Conservation (phyloP, 1,140 invertebrate genomes). For the Listronotus oregonensis region DNA sequence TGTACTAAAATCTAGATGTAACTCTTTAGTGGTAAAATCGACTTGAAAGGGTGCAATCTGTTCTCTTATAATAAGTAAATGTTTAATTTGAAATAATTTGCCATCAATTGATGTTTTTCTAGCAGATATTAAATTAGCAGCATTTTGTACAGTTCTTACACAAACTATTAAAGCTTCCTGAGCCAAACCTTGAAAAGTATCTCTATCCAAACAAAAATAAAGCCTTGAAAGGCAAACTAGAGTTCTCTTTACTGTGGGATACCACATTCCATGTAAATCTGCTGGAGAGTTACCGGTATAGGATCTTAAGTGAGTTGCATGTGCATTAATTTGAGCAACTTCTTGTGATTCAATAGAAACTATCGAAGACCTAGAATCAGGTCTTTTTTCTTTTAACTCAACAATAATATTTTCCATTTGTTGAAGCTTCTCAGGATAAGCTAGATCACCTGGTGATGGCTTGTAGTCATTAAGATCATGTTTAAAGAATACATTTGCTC, state of each 20-base stretch:
- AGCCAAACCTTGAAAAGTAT: slow-evolving; percentile 94
- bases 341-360: slow-evolving; percentile 72
- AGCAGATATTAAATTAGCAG: slow-evolving; percentile 71
- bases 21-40: slow-evolving; percentile 92
- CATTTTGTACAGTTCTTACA: slow-evolving; percentile 85
- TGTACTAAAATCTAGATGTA: slow-evolving; percentile 88
- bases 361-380: slow-evolving; percentile 71
- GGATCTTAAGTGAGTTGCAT: slow-evolving; percentile 49
- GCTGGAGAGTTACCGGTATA: slow-evolving; percentile 63
- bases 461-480: slow-evolving; percentile 89
- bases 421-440: slow-evolving; percentile 95
- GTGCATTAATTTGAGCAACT: slow-evolving; percentile 64
- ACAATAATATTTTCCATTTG: slow-evolving; percentile 94
- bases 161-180: slow-evolving; percentile 93
- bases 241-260: slow-evolving; percentile 93
- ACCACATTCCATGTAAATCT: slow-evolving; percentile 99
- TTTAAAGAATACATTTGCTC: slow-evolving; percentile 92
- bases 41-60: slow-evolving; percentile 99
- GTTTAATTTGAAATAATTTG: slow-evolving; percentile 96
- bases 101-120: slow-evolving; percentile 82
- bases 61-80: slow-evolving; percentile 93
- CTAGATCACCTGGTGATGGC: slow-evolving; percentile 92
- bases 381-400: slow-evolving; percentile 65
- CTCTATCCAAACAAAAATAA: slow-evolving; percentile 92
- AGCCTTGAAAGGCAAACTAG: slow-evolving; percentile 93